These are phyloP conservation scores for Mechanitis messenoides DNA, from an alignment of 2,888 invertebrate species.

Conservation along the genomic window DNA sequence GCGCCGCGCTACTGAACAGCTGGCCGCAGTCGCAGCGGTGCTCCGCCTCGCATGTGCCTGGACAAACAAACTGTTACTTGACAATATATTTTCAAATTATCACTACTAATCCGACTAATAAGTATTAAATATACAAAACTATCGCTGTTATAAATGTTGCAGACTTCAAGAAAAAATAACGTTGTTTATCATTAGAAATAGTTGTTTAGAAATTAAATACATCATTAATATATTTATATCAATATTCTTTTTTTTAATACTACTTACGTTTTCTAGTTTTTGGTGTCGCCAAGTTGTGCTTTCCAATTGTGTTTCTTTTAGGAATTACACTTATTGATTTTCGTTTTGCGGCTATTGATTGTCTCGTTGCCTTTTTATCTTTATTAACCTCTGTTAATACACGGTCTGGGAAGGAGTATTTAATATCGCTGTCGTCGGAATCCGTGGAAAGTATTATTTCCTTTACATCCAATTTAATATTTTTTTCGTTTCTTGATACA, in stretches of 20 bases:
- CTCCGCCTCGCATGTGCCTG: constrained; percentile 52
- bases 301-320: constrained; percentile 58
- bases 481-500: constrained; percentile 34
- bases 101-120: too few species aligned
- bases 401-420: constrained; percentile 63
- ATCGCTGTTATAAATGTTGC: too few species aligned
- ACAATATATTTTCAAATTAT: background rate
- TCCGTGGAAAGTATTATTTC: constrained; percentile 50
- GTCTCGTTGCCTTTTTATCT: constrained; percentile 39
- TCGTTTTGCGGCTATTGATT: constrained; percentile 49
- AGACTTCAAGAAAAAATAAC: too few species aligned
- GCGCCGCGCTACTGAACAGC: constrained; percentile 63
- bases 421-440: constrained; percentile 67
- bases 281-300: constrained; percentile 43
- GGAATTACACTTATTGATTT: constrained; percentile 57
- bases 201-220: too few species aligned
- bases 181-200: too few species aligned
- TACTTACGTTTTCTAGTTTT: constrained; percentile 61
- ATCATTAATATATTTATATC: too few species aligned
- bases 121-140: too few species aligned
- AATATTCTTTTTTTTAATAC: background rate
- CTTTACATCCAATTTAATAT: constrained; percentile 33
- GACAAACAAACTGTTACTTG: background rate
- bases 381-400: constrained; percentile 15
- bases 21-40: constrained; percentile 75